A percentile compares a stretch with the other conserved stretches of the same genome.
Conservation (phyloP, 2,888 invertebrate genomes). For the Omphaloscelis lunosa region DNA sequence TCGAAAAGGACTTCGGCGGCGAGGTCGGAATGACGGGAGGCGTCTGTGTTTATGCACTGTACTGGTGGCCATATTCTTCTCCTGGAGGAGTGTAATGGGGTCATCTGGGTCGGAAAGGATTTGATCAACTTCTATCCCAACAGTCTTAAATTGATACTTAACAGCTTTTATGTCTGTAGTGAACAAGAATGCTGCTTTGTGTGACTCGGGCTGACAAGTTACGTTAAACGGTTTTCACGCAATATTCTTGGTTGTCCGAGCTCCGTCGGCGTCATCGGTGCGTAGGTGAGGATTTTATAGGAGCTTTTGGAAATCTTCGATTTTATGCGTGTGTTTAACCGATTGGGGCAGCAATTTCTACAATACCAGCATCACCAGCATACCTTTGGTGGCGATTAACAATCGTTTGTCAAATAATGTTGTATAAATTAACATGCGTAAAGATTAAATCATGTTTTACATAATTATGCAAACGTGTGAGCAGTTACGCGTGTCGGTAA, state of each 20-base stretch:
- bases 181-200: neutral
- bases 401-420: constrained; percentile 28
- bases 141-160: neutral
- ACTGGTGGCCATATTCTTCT: no score
- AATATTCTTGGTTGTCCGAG: neutral
- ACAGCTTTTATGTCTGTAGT: neutral
- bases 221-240: neutral
- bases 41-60: no score
- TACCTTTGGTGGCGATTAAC: neutral
- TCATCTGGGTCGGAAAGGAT: no score
- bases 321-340: constrained; percentile 7
- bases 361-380: neutral
- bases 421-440: constrained; percentile 40
- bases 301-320: neutral
- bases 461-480: constrained; percentile 56
- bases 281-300: neutral
- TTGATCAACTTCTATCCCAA: no score
- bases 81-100: no score
- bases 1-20: no score
- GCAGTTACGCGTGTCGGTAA: constrained; percentile 69
- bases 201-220: neutral
- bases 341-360: constrained; percentile 9
- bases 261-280: no score
- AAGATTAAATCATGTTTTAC: constrained; percentile 62
- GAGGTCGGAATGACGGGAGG: no score